A percentile compares a stretch with the other conserved stretches of the same genome.
These are phyloP conservation scores for Eospalax fontanierii DNA, from an alignment of 2,797 vertebrate species.

Conservation along the genomic window DNA sequence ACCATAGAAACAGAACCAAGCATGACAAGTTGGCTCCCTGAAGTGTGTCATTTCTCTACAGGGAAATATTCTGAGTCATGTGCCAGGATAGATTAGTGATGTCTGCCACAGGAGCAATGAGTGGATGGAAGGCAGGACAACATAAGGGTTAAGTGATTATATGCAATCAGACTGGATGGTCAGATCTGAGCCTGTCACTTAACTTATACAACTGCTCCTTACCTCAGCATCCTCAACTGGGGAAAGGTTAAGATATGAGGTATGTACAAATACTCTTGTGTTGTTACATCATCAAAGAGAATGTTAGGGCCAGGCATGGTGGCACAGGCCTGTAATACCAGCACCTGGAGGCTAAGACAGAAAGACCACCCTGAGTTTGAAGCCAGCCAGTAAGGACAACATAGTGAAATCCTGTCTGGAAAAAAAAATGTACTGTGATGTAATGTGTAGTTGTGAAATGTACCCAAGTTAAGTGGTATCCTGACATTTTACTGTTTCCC, in stretches of 20 bases:
- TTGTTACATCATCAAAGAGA: not conserved
- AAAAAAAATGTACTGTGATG: not conserved
- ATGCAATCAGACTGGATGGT: not conserved
- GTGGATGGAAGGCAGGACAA: not conserved
- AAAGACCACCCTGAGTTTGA: not conserved
- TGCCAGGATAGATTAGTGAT: not conserved
- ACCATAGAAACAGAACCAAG: constrained; percentile 40
- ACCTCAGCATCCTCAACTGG: not conserved
- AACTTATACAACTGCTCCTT: not conserved
- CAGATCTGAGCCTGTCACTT: not conserved
- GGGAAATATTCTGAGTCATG: constrained; percentile 13
- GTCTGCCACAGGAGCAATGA: not conserved
- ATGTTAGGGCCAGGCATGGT: not conserved
- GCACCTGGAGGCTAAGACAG: not conserved
- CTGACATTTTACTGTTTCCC: not conserved
- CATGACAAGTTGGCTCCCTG: not conserved
- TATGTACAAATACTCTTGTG: not conserved
- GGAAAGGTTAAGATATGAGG: not conserved
- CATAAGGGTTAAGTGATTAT: not conserved
- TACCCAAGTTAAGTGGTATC: not conserved
- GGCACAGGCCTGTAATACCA: no score
- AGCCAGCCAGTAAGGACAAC: not conserved
- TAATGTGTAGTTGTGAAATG: not conserved
- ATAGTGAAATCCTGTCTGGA: not conserved
- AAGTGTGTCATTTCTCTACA: not conserved